Evolutionary conservation across 2,888 invertebrate species (phyloP).

Genomic region (Uloborus plumipes): DNA sequence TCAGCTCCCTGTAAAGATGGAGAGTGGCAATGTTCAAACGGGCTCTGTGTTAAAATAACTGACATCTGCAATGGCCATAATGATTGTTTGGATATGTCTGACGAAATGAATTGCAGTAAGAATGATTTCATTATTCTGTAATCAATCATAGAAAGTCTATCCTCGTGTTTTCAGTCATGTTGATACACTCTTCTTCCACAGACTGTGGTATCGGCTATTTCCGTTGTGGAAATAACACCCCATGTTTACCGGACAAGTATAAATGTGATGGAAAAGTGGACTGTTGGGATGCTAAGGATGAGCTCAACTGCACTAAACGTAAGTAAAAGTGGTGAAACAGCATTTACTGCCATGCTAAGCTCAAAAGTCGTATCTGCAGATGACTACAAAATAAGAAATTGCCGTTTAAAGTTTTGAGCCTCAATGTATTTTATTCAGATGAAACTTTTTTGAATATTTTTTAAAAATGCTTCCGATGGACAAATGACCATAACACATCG

Average conservation of each 20-base stretch:
- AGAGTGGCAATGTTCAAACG: slow-evolving; percentile 82
- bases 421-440: too few species aligned
- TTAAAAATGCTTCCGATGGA: too few species aligned
- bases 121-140: slow-evolving; percentile 45
- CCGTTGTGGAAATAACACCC: slow-evolving; percentile 81
- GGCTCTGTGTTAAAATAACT: slow-evolving; percentile 77
- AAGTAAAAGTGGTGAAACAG: slow-evolving; percentile 67
- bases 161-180: not conserved
- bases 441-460: too few species aligned
- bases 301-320: slow-evolving; percentile 80
- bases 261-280: slow-evolving; percentile 81
- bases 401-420: too few species aligned
- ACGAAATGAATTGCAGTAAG: slow-evolving; percentile 82
- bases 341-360: too few species aligned
- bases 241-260: slow-evolving; percentile 80
- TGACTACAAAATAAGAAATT: too few species aligned
- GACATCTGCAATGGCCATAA: slow-evolving; percentile 81
- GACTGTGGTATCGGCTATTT: slow-evolving; percentile 73
- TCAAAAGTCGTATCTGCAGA: too few species aligned
- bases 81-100: slow-evolving; percentile 82
- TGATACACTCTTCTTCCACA: slow-evolving; percentile 29
- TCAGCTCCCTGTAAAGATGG: slow-evolving; percentile 68
- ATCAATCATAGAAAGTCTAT: not conserved
- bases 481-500: too few species aligned
- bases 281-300: slow-evolving; percentile 84